phyloP scores from a whole-genome alignment of 2,113 vertebrate species.

The Condylura cristata region DNA sequence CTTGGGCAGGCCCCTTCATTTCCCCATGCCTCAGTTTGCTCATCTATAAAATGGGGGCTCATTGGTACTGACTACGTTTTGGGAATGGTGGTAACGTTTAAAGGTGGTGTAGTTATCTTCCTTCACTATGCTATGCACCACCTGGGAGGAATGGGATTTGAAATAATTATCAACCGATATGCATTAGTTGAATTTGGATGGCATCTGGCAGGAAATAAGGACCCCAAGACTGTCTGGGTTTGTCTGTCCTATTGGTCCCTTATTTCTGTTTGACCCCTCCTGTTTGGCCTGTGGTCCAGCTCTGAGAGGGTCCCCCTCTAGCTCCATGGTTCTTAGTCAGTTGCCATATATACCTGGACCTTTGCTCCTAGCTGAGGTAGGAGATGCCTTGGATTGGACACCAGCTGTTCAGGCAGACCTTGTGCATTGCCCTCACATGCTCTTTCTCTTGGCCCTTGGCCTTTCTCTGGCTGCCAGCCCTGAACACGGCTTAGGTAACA shows the following conservation, averaged over 20 bases:
- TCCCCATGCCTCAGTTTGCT: not conserved
- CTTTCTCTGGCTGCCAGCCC: not conserved
- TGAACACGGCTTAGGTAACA: slow-evolving; percentile 17
- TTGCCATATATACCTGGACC: not conserved
- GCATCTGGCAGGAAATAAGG: not conserved
- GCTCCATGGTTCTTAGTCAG: not conserved
- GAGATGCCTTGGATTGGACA: not conserved
- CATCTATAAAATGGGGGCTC: not conserved
- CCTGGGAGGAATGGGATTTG: not conserved
- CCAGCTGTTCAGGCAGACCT: not conserved
- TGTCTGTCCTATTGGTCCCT: not conserved
- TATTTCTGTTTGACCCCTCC: not conserved
- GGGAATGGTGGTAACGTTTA: not conserved
- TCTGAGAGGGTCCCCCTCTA: not conserved
- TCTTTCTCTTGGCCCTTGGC: not conserved
- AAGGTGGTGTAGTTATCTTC: not conserved
- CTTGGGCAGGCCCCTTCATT: not conserved
- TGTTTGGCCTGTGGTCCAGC: not conserved
- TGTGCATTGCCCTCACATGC: not conserved
- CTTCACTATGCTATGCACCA: not conserved
- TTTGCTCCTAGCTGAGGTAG: not conserved
- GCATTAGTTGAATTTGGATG: not conserved
- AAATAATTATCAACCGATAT: not conserved
- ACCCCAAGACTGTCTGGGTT: not conserved
- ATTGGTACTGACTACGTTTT: not conserved